A percentile compares a stretch with the other conserved stretches of the same genome.
phyloP scores from a whole-genome alignment of 2,888 invertebrate genomes.

The Odontocerum albicorne region DNA sequence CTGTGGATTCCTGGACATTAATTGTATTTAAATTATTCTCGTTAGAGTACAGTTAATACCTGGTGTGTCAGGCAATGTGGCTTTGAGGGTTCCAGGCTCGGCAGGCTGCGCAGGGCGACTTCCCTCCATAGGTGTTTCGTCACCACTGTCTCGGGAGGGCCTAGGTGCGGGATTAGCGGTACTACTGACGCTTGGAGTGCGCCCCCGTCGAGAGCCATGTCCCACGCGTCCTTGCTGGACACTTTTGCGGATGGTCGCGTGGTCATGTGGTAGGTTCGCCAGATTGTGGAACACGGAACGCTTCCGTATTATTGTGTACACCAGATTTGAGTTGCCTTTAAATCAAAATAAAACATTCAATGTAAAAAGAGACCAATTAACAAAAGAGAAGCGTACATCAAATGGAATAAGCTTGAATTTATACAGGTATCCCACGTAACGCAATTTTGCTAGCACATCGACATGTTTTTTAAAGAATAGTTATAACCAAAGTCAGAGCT shows the following conservation, averaged over 20 bases:
- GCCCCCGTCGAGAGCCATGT: slow-evolving; percentile 2
- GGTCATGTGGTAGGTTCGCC: slow-evolving; percentile 96
- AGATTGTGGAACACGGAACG: slow-evolving; percentile 97
- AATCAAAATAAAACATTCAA: slow-evolving; percentile 43
- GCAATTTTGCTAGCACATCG: no score
- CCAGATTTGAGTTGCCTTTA: slow-evolving; percentile 93
- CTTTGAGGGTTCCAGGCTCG: slow-evolving; percentile 89
- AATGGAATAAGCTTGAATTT: no score
- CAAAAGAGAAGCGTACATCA: no score
- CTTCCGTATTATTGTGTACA: slow-evolving; percentile 98
- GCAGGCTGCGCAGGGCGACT: slow-evolving; percentile 83
- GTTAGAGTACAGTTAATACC: slow-evolving; percentile 47
- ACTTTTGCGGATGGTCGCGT: slow-evolving; percentile 82
- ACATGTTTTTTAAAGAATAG: no score
- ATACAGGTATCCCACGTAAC: no score
- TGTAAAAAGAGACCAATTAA: no score
- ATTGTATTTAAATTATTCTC: not conserved
- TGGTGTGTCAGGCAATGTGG: slow-evolving; percentile 89
- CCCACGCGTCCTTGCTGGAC: slow-evolving; percentile 45
- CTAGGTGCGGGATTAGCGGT: slow-evolving; percentile 33
- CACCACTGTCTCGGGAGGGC: slow-evolving; percentile 17
- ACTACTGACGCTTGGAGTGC: slow-evolving; percentile 31
- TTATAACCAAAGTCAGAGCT: no score
- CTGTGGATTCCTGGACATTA: no score
- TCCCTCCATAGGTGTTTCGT: slow-evolving; percentile 76